Conservation (phyloP, 1,140 invertebrate species). For the Vollenhovia emeryi region DNA sequence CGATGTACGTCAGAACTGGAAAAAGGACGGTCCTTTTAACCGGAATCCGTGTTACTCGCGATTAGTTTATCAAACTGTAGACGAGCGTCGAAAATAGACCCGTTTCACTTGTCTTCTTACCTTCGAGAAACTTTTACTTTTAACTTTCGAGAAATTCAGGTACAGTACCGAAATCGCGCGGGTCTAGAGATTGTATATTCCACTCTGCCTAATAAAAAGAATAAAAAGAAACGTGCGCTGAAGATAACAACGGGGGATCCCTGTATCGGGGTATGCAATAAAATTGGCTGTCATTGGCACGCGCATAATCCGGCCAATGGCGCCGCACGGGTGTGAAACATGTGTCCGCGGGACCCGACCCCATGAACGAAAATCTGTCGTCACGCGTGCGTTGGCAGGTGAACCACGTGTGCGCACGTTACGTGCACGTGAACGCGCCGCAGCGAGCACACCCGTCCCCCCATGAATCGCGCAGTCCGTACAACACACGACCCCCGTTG, state of each 20-base stretch:
- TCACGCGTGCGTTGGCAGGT: constrained; percentile 9
- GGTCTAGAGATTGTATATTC: background rate
- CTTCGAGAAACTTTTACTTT: background rate
- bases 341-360: background rate
- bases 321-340: too few relatives aligned
- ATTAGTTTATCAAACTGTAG: background rate
- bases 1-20: background rate
- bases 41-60: background rate
- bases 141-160: too few relatives aligned
- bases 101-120: background rate
- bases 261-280: too few relatives aligned
- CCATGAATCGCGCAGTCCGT: constrained; percentile 73
- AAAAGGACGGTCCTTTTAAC: background rate
- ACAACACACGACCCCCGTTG: constrained; percentile 74
- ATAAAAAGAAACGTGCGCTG: background rate
- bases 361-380: constrained; percentile 40
- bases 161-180: background rate
- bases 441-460: constrained; percentile 49
- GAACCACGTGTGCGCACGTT: constrained; percentile 52
- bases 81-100: background rate
- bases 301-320: background rate
- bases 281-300: background rate
- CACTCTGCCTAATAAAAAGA: background rate
- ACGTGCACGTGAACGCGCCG: constrained; percentile 36
- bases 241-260: background rate